Base-by-base conservation (phyloP, 2,797 vertebrate genomes). In the Xyrichtys novacula region DNA sequence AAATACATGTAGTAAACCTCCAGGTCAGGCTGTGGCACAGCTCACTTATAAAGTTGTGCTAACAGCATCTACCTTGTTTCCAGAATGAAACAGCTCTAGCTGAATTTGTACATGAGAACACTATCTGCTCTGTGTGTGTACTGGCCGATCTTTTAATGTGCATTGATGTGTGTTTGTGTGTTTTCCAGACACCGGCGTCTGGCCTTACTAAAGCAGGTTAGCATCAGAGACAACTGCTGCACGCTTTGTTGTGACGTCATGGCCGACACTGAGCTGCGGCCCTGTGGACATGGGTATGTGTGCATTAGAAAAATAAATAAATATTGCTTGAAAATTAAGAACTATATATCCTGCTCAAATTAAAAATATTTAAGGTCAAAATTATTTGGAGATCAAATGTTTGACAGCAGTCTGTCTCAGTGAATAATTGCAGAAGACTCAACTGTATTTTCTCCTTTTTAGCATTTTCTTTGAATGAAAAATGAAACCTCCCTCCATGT, bases 181-280 rank as follows among this genome's bases (percentile, higher is more conserved):
- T 36, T 71, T 69, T 43, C 28, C 73, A 94, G 91, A 89, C 94
- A 94, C 74, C 89, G 94, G 31, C 94, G 93, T 44, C 87, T 95
- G 85, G 98, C 98, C 80, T 92, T 99, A 89, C 78, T 99, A 85
- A 99, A 97, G 92, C 97, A 99, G 93, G 96, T 99, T 80, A 99
- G 97, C 85, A 99, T 99, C 90, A 90, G 96, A 84, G 98, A 99
- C 87, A 99, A 99, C 94, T 99, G 97, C 93, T 99, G 98, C 90
- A 98, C 96, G 0, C 94, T 99, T 80, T 99, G 98, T 85, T 99
- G 98, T 68, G 98, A 99, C 65, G 95, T 98, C 86, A 94, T 98
- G 75, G 97, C 97, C 66, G 97, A 99, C 94, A 99, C 98, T 3
- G 97, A 99, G 79, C 91, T 99, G 85, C 95, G 95, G 88, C 98